Evolutionary conservation across 2,797 vertebrate species (phyloP).

Genomic region (Danio aesculapii): DNA sequence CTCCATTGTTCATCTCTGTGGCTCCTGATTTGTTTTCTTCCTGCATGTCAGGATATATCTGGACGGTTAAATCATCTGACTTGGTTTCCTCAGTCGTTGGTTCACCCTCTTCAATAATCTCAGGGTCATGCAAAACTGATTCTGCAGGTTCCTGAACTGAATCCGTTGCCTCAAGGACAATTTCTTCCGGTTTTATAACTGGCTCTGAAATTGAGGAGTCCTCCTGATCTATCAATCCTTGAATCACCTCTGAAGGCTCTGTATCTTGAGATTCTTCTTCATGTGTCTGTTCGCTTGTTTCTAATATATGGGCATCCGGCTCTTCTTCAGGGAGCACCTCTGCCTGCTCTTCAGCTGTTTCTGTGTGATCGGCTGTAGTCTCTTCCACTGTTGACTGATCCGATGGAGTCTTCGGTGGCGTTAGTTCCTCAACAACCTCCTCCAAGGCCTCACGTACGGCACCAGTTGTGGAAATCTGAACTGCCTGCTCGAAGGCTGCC

Average conservation of each 20-base stretch:
- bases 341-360: slow-evolving; percentile 46
- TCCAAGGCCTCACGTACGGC: slow-evolving; percentile 73
- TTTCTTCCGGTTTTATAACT: neutral
- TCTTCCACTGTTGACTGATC: slow-evolving; percentile 19
- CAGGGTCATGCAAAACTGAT: neutral
- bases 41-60: slow-evolving; percentile 1
- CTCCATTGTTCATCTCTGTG: slow-evolving; percentile 42
- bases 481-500: slow-evolving; percentile 72
- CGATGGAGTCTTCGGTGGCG: slow-evolving; percentile 63
- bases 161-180: neutral
- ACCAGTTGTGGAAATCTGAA: slow-evolving; percentile 69
- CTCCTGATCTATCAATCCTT: neutral
- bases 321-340: neutral
- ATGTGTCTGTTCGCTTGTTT: slow-evolving; percentile 24
- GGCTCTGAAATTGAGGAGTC: slow-evolving; percentile 23
- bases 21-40: slow-evolving; percentile 27
- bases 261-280: neutral
- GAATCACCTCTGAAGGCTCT: slow-evolving; percentile 1
- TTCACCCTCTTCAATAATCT: slow-evolving; percentile 1
- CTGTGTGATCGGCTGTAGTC: slow-evolving; percentile 21
- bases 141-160: slow-evolving; percentile 35
- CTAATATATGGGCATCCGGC: neutral
- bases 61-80: slow-evolving; percentile 17
- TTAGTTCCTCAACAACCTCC: slow-evolving; percentile 71
- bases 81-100: slow-evolving; percentile 3